Conservation (phyloP, 2,888 invertebrate genomes). For the Pecten maximus region DNA sequence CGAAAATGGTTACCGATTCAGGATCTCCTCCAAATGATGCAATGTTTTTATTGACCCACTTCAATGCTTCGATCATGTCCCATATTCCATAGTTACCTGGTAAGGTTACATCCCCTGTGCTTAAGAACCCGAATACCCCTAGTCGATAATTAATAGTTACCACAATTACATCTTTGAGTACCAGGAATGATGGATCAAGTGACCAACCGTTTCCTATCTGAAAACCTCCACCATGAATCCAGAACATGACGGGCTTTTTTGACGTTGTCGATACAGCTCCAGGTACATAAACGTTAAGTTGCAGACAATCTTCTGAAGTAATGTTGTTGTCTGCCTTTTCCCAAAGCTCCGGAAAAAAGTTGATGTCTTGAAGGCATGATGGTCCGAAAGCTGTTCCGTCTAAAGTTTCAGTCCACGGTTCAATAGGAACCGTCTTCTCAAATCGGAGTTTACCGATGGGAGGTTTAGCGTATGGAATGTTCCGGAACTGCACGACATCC, state of each 20-base stretch:
- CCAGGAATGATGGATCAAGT: not conserved
- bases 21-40: not conserved
- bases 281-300: not conserved
- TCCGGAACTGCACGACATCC: not conserved
- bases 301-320: not conserved
- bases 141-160: not conserved
- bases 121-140: not conserved
- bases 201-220: not conserved
- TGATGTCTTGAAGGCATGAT: not conserved
- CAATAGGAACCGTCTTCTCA: not conserved
- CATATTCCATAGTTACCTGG: not conserved
- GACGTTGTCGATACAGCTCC: not conserved
- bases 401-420: not conserved
- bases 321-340: not conserved
- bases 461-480: conserved; percentile 7
- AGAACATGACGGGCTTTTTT: not conserved
- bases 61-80: not conserved
- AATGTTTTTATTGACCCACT: not conserved
- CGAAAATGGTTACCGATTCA: not conserved
- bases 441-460: not conserved
- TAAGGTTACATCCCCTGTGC: not conserved
- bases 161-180: not conserved
- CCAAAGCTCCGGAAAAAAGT: not conserved
- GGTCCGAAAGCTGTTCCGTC: not conserved
- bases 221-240: not conserved